These are phyloP conservation scores for Heliocidaris erythrogramma DNA, from an alignment of 35 echinoderm and acorn worm genomes.

Conservation along the genomic window DNA sequence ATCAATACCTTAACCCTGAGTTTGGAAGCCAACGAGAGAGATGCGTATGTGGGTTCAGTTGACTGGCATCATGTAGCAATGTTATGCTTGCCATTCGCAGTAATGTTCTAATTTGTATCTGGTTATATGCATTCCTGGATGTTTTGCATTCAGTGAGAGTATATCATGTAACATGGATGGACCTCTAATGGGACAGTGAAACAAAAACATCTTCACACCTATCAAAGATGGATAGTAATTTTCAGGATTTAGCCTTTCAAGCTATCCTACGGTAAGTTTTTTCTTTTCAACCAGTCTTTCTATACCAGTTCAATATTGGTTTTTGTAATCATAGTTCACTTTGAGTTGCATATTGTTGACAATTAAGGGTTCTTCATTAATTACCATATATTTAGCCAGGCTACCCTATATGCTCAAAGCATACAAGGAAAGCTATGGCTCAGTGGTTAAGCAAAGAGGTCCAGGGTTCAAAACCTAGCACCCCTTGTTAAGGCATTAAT, in stretches of 20 bases:
- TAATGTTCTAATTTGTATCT: neutral
- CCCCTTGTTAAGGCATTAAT: no score
- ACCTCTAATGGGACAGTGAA: neutral
- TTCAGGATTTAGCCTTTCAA: slow-evolving; percentile 43
- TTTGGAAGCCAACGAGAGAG: neutral
- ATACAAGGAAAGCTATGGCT: neutral
- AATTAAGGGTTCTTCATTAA: no score
- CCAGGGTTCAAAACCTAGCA: no score
- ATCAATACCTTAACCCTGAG: slow-evolving; percentile 1
- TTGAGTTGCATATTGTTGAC: no score
- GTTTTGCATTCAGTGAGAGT: neutral
- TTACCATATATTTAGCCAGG: no score
- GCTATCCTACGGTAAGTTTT: neutral
- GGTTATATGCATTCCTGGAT: neutral
- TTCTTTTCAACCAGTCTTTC: neutral
- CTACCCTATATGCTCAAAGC: neutral
- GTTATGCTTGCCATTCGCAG: neutral
- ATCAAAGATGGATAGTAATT: slow-evolving; percentile 36
- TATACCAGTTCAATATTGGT: neutral
- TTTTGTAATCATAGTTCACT: neutral
- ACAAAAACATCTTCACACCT: neutral
- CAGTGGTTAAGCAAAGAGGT: neutral
- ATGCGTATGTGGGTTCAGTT: neutral
- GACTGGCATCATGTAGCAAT: neutral
- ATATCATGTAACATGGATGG: neutral